Conservation (phyloP, 2,113 vertebrate genomes). For the Toxostoma redivivum region DNA sequence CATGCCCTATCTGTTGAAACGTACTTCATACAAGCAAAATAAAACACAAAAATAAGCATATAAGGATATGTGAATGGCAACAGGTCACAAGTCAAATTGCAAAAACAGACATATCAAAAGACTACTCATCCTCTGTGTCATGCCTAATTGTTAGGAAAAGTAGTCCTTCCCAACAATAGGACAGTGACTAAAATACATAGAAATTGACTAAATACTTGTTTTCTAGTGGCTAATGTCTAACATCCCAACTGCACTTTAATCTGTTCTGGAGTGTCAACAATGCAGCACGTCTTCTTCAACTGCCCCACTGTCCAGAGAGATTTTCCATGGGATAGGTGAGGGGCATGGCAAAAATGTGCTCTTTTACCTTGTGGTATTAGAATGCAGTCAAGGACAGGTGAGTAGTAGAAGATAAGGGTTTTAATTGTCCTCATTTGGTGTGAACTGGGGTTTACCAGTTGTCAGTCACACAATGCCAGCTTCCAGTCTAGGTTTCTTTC, state of each 20-base stretch:
- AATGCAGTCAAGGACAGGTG: background rate
- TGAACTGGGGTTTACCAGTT: background rate
- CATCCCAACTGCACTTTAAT: background rate
- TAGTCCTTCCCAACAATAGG: background rate
- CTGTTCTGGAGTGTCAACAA: background rate
- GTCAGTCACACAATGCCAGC: background rate
- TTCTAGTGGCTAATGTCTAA: background rate
- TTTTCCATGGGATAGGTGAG: background rate
- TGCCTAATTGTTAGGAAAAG: background rate
- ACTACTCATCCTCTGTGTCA: rapidly evolving
- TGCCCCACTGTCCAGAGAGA: background rate
- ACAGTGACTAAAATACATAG: background rate
- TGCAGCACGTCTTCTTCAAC: background rate
- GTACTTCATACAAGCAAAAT: background rate
- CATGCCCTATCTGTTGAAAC: background rate
- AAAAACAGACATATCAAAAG: background rate
- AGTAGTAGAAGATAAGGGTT: background rate
- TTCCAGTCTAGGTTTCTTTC: background rate
- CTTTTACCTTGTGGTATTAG: background rate
- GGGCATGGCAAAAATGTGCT: background rate
- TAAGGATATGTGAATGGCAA: background rate
- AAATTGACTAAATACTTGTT: background rate
- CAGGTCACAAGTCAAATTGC: background rate
- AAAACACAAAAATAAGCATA: background rate
- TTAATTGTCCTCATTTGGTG: background rate